Conservation (phyloP, 1,140 invertebrate species). For the Scaptomyza montana region DNA sequence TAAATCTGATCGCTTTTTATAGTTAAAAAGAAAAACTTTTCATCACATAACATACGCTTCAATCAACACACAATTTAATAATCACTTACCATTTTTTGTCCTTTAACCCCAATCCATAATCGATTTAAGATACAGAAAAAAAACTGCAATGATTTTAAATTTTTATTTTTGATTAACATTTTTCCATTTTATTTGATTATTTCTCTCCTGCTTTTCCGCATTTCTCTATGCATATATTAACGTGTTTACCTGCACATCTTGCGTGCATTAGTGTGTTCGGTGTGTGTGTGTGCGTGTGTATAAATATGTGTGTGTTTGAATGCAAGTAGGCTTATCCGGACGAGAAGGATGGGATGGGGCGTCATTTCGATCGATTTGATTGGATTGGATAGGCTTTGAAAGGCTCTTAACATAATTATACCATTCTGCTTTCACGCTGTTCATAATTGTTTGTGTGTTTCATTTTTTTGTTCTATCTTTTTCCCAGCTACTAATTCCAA, state of each 20-base stretch:
- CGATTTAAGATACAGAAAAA: conserved; percentile 7
- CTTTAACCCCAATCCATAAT: not conserved
- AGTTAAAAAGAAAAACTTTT: not conserved
- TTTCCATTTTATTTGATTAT: conserved; percentile 83
- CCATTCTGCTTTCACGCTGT: conserved; percentile 57
- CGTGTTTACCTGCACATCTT: conserved; percentile 55
- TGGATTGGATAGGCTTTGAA: conserved; percentile 76
- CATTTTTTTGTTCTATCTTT: conserved; percentile 32
- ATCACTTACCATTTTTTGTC: conserved; percentile 17
- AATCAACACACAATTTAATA: not conserved
- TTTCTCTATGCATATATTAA: conserved; percentile 76
- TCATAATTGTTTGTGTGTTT: conserved; percentile 37
- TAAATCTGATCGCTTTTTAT: too few species aligned
- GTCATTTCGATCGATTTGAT: conserved; percentile 62
- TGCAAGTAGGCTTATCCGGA: conserved; percentile 1
- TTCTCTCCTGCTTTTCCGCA: conserved; percentile 67
- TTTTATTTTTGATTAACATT: conserved; percentile 82
- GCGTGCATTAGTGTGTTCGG: conserved; percentile 18
- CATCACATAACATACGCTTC: conserved; percentile 2
- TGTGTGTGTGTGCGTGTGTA: conserved; percentile 2
- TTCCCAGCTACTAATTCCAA: conserved; percentile 52
- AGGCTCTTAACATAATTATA: conserved; percentile 79
- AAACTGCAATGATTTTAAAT: conserved; percentile 39
- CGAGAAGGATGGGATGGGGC: not conserved
- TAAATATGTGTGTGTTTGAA: conserved; percentile 3